Base-by-base conservation (phyloP, 2,888 invertebrate genomes). In the Entomobrya proxima region DNA sequence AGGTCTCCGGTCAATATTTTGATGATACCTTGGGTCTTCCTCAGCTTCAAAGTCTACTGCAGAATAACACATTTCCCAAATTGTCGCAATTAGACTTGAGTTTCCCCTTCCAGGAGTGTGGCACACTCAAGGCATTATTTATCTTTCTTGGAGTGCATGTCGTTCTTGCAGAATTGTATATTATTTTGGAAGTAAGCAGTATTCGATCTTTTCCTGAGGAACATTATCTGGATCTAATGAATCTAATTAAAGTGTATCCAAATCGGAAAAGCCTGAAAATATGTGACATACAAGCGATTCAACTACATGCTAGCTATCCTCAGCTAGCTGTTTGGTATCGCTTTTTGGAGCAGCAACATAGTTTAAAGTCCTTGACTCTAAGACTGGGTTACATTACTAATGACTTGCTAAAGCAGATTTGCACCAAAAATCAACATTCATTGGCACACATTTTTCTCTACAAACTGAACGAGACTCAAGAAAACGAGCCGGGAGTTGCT, bases 201-300 rank as follows among this genome's bases (percentile, higher is more conserved):
- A 11, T 67, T 2, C 37, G 11, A 9, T 3, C 9, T 1, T 18
- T 40, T 11, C 30, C 47, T 4, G 47, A 50, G 3, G 47, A 47
- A 27, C n/a, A n/a, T n/a, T n/a, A n/a, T n/a, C n/a, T n/a, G n/a
- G n/a, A n/a, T n/a, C n/a, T 72, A 9, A 18, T 4, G 6, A 15
- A 27, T 9, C 7, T 44, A 0, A n/a, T 18, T 30, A 35, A 4
- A 30, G 2, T 1, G 3, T 27, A 44, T 50, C 24, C 3, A 30
- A 30, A 50, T 4, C 11, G n/a, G 1, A 1, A 21, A 4, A 47
- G 30, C 1, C 58, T 81, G 5, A 37, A 44, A 27, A 72, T 18
- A 5, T 52, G 35, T 55, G 80, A 81, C n/a, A 72, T 81, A 50
- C 80, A 72, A 30, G 80, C 30, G 2, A 58, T 81, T 15, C 80